Evolutionary conservation across 2,888 invertebrate species (phyloP).

Genomic region (Xestia xanthographa): DNA sequence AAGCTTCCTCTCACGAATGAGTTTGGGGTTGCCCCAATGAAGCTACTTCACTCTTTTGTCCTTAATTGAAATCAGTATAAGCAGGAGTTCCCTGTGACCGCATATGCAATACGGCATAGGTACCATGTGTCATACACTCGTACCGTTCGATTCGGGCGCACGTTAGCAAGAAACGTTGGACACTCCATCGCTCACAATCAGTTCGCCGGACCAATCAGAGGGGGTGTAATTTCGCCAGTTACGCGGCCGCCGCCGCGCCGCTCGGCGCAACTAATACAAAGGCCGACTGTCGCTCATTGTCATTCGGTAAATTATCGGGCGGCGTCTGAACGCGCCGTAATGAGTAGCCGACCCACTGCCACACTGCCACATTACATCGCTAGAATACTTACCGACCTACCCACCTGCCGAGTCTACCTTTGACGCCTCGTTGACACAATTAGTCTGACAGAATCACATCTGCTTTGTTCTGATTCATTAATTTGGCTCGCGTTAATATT

Average conservation of each 20-base stretch:
- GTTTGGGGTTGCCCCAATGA: not conserved
- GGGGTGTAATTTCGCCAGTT: slow-evolving; percentile 68
- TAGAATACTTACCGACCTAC: slow-evolving; percentile 58
- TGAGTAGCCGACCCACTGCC: slow-evolving; percentile 52
- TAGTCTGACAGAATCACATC: slow-evolving; percentile 30
- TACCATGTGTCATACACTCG: not conserved
- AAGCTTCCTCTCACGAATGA: not conserved
- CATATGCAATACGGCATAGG: not conserved
- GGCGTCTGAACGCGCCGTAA: slow-evolving; percentile 56
- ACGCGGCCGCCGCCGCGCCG: slow-evolving; percentile 50
- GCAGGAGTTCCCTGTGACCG: not conserved
- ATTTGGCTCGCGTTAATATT: slow-evolving; percentile 15
- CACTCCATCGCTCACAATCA: slow-evolving; percentile 69
- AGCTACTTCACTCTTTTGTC: not conserved
- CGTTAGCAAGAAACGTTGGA: slow-evolving; percentile 65
- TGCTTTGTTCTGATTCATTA: slow-evolving; percentile 16
- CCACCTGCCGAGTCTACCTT: slow-evolving; percentile 34
- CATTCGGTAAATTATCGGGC: slow-evolving; percentile 70
- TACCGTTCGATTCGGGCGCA: slow-evolving; percentile 53
- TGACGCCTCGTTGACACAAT: slow-evolving; percentile 30
- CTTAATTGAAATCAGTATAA: not conserved
- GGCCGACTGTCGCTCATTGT: slow-evolving; percentile 69
- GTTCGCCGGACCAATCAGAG: slow-evolving; percentile 69
- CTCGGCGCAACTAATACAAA: slow-evolving; percentile 67
- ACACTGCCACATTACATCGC: slow-evolving; percentile 38